A percentile compares a stretch with the other conserved stretches of the same genome.
Conservation (phyloP, 2,113 vertebrate species). For the Thalassarche chlororhynchos region DNA sequence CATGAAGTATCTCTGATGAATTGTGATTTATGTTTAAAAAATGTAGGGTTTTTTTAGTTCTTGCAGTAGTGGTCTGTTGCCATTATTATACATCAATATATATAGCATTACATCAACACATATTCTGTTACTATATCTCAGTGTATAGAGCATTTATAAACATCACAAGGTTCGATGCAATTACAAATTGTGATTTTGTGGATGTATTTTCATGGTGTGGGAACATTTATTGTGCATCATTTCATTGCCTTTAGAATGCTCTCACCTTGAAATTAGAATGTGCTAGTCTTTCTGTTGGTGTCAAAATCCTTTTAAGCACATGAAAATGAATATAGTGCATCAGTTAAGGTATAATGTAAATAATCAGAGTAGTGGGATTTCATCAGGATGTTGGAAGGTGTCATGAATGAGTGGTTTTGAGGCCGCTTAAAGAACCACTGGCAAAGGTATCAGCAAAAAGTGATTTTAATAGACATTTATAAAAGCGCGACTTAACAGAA, state of each 20-base stretch:
- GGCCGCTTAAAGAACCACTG: no score
- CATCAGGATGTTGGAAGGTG: background rate
- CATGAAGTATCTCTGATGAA: background rate
- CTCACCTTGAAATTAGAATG: background rate
- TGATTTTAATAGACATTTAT: no score
- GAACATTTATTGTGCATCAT: background rate
- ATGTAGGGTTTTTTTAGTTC: background rate
- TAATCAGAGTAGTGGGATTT: background rate
- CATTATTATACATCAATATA: background rate
- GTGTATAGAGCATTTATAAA: background rate
- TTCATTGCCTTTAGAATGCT: background rate
- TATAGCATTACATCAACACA: background rate
- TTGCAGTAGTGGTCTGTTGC: background rate
- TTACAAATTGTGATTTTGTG: background rate
- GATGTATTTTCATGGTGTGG: background rate
- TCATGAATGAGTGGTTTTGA: no score
- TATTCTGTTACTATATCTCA: background rate
- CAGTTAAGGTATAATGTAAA: background rate
- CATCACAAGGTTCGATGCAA: background rate
- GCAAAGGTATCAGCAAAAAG: no score
- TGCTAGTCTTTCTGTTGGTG: background rate
- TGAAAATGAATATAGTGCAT: background rate
- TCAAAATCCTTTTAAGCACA: background rate
- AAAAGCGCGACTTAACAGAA: no score
- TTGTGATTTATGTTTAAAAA: background rate